These are phyloP conservation scores for Tragelaphus imberbis DNA, from an alignment of 2,113 vertebrate genomes.

Conservation along the genomic window DNA sequence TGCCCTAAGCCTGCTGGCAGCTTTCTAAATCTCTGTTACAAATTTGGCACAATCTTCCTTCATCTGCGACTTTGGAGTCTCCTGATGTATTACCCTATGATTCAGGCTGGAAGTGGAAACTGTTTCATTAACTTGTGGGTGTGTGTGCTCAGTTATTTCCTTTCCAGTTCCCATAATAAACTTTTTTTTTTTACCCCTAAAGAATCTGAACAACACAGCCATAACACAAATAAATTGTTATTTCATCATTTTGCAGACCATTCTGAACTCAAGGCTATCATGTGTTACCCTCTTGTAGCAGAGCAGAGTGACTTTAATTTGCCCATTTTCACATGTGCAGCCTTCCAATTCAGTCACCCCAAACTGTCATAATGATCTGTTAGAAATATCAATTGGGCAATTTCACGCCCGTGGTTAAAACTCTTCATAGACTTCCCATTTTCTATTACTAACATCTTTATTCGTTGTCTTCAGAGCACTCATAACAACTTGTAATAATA, in stretches of 20 bases:
- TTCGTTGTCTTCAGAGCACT: neutral
- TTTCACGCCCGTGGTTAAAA: neutral
- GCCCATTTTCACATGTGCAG: neutral
- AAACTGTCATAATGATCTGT: neutral
- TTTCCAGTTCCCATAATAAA: neutral
- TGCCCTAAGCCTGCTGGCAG: neutral
- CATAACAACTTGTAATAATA: neutral
- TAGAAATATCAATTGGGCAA: neutral
- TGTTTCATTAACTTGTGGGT: neutral
- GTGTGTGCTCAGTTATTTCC: neutral
- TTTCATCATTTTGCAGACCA: neutral
- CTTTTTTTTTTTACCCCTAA: neutral
- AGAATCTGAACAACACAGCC: neutral
- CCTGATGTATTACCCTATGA: neutral
- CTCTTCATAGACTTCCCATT: neutral
- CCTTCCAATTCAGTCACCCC: neutral
- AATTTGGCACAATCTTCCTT: neutral
- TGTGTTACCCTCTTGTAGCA: neutral
- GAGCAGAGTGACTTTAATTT: neutral
- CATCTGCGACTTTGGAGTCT: conserved; percentile 22
- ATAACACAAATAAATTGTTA: neutral
- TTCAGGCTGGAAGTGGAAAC: neutral
- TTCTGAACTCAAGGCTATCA: neutral
- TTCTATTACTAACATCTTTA: neutral
- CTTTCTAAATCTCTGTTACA: conserved; percentile 41